Base-by-base conservation (phyloP, 2,888 invertebrate species). In the Athetis lepigone region DNA sequence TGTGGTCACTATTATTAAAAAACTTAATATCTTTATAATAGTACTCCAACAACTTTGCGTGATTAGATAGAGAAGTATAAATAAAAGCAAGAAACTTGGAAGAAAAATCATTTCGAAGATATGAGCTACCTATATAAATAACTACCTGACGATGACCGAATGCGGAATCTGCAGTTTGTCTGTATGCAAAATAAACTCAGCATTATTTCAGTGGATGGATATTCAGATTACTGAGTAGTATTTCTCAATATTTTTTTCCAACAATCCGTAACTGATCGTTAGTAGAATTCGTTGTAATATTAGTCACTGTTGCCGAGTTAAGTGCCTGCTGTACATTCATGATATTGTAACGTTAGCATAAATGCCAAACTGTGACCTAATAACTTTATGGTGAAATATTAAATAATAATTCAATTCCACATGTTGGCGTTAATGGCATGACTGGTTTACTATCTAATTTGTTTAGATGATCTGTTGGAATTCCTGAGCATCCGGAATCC, bases 241-340 rank as follows among this genome's bases (percentile, higher is more conserved):
- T 77, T 74, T 52, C 59, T 25, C 47, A 77, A 77, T 64, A 59
- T 51, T 64, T 40, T 36, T 39, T 55, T 51, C 57, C 49, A 62
- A 40, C 18, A 73, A 74, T 50, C 51, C 42, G 47, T 71, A 59
- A 61, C 59, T 40, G 58, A 70, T 37, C 46, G 42, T 60, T 63
- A 50, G 60, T 63, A 45, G 49, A 62, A 60, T 60, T 57, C 46
- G 47, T 43, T 56, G 68, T 59, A 65, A 68, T 59, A 43, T 49
- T 63, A 62, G 64, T 47, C 56, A 56, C 47, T 36, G 37, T 62
- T 64, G 47, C 51, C 46, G 42, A 43, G 50, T 47, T 27, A 52
- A 46, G 50, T 56, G 60, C 2, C 8, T 9, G 9, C 0, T 1
- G 2, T 8, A 67, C 37, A 40, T 63, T 65, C 43, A 51, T 61